Conservation (phyloP, 23 tunicate species). For the Styela clava region DNA sequence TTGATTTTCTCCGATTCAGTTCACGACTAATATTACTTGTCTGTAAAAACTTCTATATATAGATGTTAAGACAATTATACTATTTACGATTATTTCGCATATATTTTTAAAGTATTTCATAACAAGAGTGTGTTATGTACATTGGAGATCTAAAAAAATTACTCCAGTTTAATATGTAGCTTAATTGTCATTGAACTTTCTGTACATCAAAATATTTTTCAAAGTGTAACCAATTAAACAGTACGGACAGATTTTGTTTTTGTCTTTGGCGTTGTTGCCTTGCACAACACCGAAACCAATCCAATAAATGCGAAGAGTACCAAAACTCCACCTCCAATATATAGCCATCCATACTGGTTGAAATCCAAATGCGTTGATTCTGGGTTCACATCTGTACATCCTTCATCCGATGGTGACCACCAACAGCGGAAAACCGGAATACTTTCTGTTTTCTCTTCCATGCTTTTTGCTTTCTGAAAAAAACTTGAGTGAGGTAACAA, state of each 20-base stretch:
- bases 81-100: too few relatives aligned
- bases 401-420: slow-evolving; percentile 47
- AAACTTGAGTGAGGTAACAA: too few relatives aligned
- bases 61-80: too few relatives aligned
- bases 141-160: too few relatives aligned
- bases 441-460: background rate
- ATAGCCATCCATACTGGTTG: slow-evolving; percentile 79
- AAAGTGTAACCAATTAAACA: background rate
- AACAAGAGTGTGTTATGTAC: too few relatives aligned
- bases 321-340: slow-evolving; percentile 72
- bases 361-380: slow-evolving; percentile 58
- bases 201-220: background rate
- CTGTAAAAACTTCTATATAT: too few relatives aligned
- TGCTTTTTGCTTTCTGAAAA: background rate
- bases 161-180: too few relatives aligned
- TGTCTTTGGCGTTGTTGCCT: slow-evolving; percentile 33
- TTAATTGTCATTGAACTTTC: too few relatives aligned
- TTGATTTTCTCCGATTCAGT: too few relatives aligned
- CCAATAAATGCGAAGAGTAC: slow-evolving; percentile 43
- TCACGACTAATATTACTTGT: too few relatives aligned
- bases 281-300: slow-evolving; percentile 34
- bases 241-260: background rate
- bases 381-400: slow-evolving; percentile 43
- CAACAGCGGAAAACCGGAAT: slow-evolving; percentile 64
- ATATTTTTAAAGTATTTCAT: too few relatives aligned